Conservation (phyloP, 1,140 invertebrate species). For the Choristoneura fumiferana region DNA sequence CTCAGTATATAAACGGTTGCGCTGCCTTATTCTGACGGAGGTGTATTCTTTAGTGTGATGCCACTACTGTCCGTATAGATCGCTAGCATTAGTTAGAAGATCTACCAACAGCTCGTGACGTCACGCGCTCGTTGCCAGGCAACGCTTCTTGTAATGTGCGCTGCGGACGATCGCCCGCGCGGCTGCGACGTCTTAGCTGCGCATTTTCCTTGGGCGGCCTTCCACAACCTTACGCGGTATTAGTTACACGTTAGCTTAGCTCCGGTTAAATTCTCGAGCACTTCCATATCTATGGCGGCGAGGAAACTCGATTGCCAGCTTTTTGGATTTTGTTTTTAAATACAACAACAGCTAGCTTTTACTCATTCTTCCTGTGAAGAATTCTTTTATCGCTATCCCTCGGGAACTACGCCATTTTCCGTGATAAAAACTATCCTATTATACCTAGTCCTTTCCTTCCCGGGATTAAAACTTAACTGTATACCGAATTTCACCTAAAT, state of each 20-base stretch:
- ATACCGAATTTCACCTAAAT: too few species aligned
- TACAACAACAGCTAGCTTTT: too few species aligned
- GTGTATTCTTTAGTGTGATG: conserved; percentile 76
- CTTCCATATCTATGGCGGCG: conserved; percentile 69
- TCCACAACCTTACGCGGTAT: conserved; percentile 70
- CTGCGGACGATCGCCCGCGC: conserved; percentile 71
- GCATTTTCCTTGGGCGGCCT: conserved; percentile 70
- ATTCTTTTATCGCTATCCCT: too few species aligned
- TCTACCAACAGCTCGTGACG: conserved; percentile 65
- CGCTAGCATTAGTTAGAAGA: conserved; percentile 66
- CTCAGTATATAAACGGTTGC: conserved; percentile 46
- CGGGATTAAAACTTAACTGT: too few species aligned
- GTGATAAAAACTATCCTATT: too few species aligned
- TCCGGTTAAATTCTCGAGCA: conserved; percentile 69
- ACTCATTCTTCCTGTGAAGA: too few species aligned
- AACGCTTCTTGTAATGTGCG: conserved; percentile 69
- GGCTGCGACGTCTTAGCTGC: conserved; percentile 66
- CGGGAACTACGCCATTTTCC: too few species aligned
- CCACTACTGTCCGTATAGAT: conserved; percentile 65
- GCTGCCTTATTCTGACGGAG: conserved; percentile 29
- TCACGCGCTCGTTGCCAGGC: conserved; percentile 70
- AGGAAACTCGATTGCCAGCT: conserved; percentile 67
- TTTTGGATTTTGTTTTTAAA: too few species aligned
- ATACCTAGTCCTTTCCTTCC: too few species aligned
- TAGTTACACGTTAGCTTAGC: conserved; percentile 76